Percentiles rank a stretch among this genome's conserved stretches.
These are phyloP conservation scores for Lepidurus arcticus DNA, from an alignment of 1,140 invertebrate species.

Conservation along the genomic window DNA sequence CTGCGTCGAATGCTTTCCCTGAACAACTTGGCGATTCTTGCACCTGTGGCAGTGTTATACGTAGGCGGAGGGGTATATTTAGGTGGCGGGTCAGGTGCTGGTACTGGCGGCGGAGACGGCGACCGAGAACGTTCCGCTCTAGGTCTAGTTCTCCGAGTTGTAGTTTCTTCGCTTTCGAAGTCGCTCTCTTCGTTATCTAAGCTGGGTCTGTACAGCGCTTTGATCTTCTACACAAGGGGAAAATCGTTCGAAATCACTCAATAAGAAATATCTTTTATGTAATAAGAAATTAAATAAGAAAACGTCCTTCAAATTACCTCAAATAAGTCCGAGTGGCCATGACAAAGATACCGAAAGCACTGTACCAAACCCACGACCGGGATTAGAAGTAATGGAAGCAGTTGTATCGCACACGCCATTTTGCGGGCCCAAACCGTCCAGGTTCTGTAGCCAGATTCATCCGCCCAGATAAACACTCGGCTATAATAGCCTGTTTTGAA, in stretches of 20 bases:
- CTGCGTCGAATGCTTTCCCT: slow-evolving; percentile 72
- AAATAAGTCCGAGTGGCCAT: slow-evolving; percentile 74
- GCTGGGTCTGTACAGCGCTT: slow-evolving; percentile 62
- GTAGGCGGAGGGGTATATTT: slow-evolving; percentile 89
- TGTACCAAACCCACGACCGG: slow-evolving; percentile 72
- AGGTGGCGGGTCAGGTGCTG: slow-evolving; percentile 72
- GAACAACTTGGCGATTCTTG: slow-evolving; percentile 68
- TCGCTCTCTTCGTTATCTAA: slow-evolving; percentile 30
- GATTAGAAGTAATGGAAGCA: slow-evolving; percentile 66
- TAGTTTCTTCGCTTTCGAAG: slow-evolving; percentile 37
- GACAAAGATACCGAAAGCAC: slow-evolving; percentile 71
- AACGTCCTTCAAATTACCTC: slow-evolving; percentile 58
- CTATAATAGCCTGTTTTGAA: slow-evolving; percentile 68
- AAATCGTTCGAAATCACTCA: slow-evolving; percentile 18
- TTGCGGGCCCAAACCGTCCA: slow-evolving; percentile 72
- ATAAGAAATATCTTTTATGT: not conserved
- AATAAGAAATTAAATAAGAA: not conserved
- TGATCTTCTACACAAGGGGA: slow-evolving; percentile 57
- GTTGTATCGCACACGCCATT: slow-evolving; percentile 66
- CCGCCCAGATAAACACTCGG: slow-evolving; percentile 64
- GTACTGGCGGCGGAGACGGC: slow-evolving; percentile 38
- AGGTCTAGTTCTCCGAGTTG: not conserved
- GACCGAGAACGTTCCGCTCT: slow-evolving; percentile 20
- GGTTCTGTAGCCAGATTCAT: slow-evolving; percentile 53
- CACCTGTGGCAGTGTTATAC: slow-evolving; percentile 83